Conservation (phyloP, 2,113 vertebrate genomes). For the Oncorhynchus keta region DNA sequence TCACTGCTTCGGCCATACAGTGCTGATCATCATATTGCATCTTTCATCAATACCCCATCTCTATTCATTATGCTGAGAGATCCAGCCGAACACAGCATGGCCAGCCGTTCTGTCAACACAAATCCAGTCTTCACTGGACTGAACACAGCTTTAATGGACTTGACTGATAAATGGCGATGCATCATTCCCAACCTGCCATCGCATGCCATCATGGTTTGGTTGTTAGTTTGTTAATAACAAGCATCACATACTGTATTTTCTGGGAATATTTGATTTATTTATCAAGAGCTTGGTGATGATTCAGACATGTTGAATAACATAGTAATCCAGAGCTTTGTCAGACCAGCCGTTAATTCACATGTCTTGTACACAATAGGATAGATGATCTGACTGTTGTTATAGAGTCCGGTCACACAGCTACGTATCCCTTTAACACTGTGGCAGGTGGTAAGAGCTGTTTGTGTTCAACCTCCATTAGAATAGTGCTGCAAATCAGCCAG, state of each 20-base stretch:
- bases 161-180: not conserved
- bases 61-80: constrained; percentile 8
- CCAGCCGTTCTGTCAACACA: not conserved
- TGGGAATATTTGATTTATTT: not conserved
- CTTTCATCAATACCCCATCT: not conserved
- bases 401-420: not conserved
- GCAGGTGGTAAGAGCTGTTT: constrained; percentile 8
- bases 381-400: not conserved
- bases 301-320: not conserved
- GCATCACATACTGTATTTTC: not conserved
- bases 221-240: not conserved
- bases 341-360: not conserved
- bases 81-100: not conserved
- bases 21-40: not conserved
- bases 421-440: not conserved
- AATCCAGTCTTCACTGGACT: not conserved
- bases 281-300: not conserved
- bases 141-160: not conserved
- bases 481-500: not conserved
- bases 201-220: no score
- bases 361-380: not conserved
- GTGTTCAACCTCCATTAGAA: not conserved
- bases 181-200: not conserved
- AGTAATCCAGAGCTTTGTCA: not conserved
- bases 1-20: not conserved